These are phyloP conservation scores for Decapterus maruadsi DNA, from an alignment of 2,797 vertebrate species.

Conservation along the genomic window DNA sequence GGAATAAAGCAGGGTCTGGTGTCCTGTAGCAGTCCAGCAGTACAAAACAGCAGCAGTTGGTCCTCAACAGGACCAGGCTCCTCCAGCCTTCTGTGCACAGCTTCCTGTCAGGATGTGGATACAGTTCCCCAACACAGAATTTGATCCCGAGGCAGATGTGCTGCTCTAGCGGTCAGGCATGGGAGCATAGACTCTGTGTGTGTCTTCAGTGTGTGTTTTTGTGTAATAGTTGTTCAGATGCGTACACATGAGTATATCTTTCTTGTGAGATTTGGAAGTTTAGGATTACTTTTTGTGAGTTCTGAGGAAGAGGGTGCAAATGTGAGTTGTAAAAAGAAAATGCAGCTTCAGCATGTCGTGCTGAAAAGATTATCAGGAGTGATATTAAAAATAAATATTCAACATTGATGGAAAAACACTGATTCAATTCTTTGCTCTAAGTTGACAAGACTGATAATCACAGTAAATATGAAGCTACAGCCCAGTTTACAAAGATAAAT, in stretches of 20 bases:
- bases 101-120: slow-evolving; percentile 89
- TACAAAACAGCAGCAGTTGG: slow-evolving; percentile 70
- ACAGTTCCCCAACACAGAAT: slow-evolving; percentile 87
- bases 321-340: not conserved
- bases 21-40: slow-evolving; percentile 24
- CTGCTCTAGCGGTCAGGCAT: slow-evolving; percentile 70
- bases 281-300: slow-evolving; percentile 34
- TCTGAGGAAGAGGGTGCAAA: not conserved
- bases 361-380: not conserved
- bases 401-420: not conserved
- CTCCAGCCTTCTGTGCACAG: slow-evolving; percentile 65
- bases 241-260: slow-evolving; percentile 30
- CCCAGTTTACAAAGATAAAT: too few species aligned
- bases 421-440: not conserved
- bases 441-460: not conserved
- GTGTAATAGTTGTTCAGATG: slow-evolving; percentile 42
- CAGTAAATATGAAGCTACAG: not conserved
- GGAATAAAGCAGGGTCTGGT: slow-evolving; percentile 42
- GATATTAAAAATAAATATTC: not conserved
- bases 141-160: slow-evolving; percentile 82
- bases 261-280: slow-evolving; percentile 39
- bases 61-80: slow-evolving; percentile 61
- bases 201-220: slow-evolving; percentile 27
- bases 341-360: not conserved
- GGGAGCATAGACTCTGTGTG: slow-evolving; percentile 36